Base-by-base conservation (phyloP, 2,888 invertebrate genomes). In the Drosophila mettleri region DNA sequence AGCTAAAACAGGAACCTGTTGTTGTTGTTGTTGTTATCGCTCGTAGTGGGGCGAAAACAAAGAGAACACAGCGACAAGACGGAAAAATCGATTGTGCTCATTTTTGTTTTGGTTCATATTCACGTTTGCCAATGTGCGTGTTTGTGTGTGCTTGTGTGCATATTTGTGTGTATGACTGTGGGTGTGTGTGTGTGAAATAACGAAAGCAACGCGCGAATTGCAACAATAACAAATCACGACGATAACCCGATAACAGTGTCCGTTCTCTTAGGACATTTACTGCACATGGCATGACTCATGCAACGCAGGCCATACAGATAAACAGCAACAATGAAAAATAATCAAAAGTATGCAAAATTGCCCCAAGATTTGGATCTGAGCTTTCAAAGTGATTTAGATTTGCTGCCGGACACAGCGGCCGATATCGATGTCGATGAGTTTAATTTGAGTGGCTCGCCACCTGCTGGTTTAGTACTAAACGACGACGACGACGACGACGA, bases 351-450 rank as follows among this genome's bases (percentile, higher is more conserved):
- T 91, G 91, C 89, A 57, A 92, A 91, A 86, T 79, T 92, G 69
- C 91, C 92, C 81, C 92, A 92, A 88, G 92, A 92, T 86, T 90
- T 91, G 83, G 92, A 92, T 90, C 86, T 91, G 80, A 91, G 91
- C 83, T 92, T 89, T 74, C 89, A 91, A 85, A 89, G 89, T 69
- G 89, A 90, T 76, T 86, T 90, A 71, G 89, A 89, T 65, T 70
- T 90, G 64, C 64, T 90, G 49, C 85, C 85, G 73, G 90, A 90
- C 66, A 88, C 89, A 22, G 80, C 81, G 36, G 89, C 82, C 48
- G 90, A 90, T 79, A 78, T 90, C 57, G 89, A 85, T 71, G 80
- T 71, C 68, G 71, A 81, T 69, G 79, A 84, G 39, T 86, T 69
- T 9, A 58, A 74, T 68, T 64, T 86, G 39, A 86, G 69, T 77